Percentiles rank a stretch among this genome's conserved stretches.
phyloP scores from a whole-genome alignment of 1,140 invertebrate species.

The Bemisia tabaci region DNA sequence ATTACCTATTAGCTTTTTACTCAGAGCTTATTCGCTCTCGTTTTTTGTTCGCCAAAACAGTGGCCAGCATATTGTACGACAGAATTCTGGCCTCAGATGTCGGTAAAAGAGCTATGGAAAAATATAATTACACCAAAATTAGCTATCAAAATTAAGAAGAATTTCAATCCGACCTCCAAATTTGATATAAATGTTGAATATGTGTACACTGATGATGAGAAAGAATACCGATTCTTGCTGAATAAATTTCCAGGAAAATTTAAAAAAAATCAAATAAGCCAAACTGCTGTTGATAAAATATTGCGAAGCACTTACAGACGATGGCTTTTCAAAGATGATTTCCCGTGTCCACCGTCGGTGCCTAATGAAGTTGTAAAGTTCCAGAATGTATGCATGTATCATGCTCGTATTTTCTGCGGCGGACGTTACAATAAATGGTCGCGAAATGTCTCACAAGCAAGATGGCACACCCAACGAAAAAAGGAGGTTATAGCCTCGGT shows the following conservation, averaged over 20 bases:
- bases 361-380: conserved; percentile 9
- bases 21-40: conserved; percentile 36
- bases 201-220: conserved; percentile 35
- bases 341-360: conserved; percentile 11
- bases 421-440: conserved; percentile 81
- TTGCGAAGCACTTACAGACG: conserved; percentile 8
- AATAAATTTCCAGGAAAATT: conserved; percentile 42
- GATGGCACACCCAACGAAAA: conserved; percentile 77
- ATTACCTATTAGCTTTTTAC: conserved; percentile 32
- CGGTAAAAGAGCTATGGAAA: conserved; percentile 52
- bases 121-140: conserved; percentile 36
- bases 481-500: conserved; percentile 72
- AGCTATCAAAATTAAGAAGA: conserved; percentile 31
- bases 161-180: conserved; percentile 33
- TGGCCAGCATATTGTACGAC: conserved; percentile 21
- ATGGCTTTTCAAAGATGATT: conserved; percentile 10
- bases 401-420: conserved; percentile 25
- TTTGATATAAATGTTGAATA: conserved; percentile 39
- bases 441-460: conserved; percentile 77
- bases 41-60: conserved; percentile 27
- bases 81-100: conserved; percentile 19
- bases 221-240: conserved; percentile 39
- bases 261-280: conserved; percentile 42
- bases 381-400: conserved; percentile 15
- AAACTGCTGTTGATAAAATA: too few relatives aligned